Percentiles rank a stretch among this genome's conserved stretches.
phyloP scores from a whole-genome alignment of 53 echinoderm and acorn worm species.

The Zoroaster sp. region DNA sequence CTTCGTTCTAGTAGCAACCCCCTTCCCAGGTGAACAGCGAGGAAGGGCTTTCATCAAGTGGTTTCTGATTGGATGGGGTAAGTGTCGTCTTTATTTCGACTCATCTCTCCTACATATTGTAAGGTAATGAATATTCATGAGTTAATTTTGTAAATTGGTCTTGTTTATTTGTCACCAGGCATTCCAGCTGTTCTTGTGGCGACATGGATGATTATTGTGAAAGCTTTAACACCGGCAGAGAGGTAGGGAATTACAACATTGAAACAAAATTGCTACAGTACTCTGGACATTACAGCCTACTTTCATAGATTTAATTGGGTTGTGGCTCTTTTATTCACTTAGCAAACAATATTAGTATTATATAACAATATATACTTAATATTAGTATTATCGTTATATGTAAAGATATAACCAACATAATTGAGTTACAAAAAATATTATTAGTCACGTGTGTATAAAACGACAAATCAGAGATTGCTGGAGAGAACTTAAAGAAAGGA shows the following conservation, averaged over 20 bases:
- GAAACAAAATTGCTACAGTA: background rate
- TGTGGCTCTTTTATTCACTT: too few relatives aligned
- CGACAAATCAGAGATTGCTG: too few relatives aligned
- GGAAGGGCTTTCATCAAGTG: slow-evolving; percentile 76
- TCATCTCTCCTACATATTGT: background rate
- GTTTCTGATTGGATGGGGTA: slow-evolving; percentile 85
- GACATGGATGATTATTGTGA: background rate
- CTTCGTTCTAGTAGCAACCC: slow-evolving; percentile 68
- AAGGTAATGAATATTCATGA: background rate
- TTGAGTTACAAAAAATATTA: too few relatives aligned
- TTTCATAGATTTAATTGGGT: too few relatives aligned
- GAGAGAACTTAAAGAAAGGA: too few relatives aligned
- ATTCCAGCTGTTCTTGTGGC: slow-evolving; percentile 28
- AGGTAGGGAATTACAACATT: background rate
- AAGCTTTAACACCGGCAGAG: background rate
- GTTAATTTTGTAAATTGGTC: background rate
- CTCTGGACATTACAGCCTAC: too few relatives aligned
- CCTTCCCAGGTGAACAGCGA: slow-evolving; percentile 56
- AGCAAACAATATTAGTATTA: too few relatives aligned
- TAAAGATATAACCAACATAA: too few relatives aligned
- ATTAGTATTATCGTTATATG: too few relatives aligned
- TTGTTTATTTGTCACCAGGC: background rate
- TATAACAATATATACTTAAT: too few relatives aligned
- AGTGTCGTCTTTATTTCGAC: background rate
- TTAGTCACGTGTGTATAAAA: too few relatives aligned